Percentiles rank a stretch among this genome's conserved stretches.
Evolutionary conservation across 2,113 vertebrate species (phyloP).

Genomic region (Microcebus lehilahytsara): DNA sequence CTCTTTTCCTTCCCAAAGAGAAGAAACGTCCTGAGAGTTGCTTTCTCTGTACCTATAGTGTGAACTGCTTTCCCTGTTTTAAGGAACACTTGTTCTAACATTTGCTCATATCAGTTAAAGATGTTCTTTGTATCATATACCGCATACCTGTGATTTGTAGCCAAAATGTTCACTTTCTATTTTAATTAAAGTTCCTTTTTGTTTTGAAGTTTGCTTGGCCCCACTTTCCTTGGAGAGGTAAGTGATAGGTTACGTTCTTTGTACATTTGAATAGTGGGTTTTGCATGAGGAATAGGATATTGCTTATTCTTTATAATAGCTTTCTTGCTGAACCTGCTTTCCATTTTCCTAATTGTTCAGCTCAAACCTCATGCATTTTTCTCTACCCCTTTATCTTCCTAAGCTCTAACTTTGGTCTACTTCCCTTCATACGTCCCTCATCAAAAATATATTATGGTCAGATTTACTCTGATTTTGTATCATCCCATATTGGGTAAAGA

Average conservation of each 20-base stretch:
- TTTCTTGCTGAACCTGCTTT: conserved; percentile 50
- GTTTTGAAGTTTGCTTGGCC: conserved; percentile 77
- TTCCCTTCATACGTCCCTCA: conserved; percentile 41
- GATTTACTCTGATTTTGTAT: conserved; percentile 52
- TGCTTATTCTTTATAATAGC: conserved; percentile 35
- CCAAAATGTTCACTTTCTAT: conserved; percentile 39
- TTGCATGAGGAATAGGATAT: conserved; percentile 64
- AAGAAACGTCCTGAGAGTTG: neutral
- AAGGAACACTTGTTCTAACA: neutral
- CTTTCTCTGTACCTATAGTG: neutral
- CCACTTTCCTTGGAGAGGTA: conserved; percentile 72
- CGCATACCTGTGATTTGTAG: conserved; percentile 14
- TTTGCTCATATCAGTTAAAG: neutral
- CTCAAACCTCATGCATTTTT: conserved; percentile 40
- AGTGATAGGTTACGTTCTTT: conserved; percentile 72
- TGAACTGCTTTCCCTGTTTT: neutral
- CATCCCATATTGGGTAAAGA: neutral
- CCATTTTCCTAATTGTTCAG: conserved; percentile 46
- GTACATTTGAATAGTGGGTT: conserved; percentile 77
- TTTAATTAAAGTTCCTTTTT: conserved; percentile 76
- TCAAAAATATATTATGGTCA: neutral
- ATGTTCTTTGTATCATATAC: neutral
- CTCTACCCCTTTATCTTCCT: neutral
- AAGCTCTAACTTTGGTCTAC: conserved; percentile 47
- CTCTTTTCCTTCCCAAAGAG: neutral